Evolutionary conservation across 2,888 invertebrate genomes (phyloP), one percentile per base, ranked within the genome.

Genomic region (Mimachlamys varia): DNA sequence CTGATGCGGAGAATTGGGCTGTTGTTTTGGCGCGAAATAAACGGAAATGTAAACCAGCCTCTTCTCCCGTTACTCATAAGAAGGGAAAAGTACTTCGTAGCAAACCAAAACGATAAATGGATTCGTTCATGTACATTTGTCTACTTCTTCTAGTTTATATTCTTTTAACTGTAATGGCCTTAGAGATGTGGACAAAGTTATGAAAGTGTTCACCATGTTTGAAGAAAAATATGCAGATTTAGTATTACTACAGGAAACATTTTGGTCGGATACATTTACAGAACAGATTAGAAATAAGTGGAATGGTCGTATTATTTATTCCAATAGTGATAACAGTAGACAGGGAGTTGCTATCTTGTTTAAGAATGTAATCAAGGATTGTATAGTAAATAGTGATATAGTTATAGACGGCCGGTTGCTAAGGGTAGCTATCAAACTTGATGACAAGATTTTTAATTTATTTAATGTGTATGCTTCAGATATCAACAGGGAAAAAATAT

Each of bases 211-310:
- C 33, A 10, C 55, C 27, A 0, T 27, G 44, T 22, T 89, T 13
- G 33, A 89, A 15, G 37, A 58, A 15, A 53, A 55, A 13, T 49
- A 27, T 33, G n/a, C 12, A 27, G 33, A 55, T 27, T 58, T 89
- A 4, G 53, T 33, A 22, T 55, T 89, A 15, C 49, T 89, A 58
- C 89, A 89, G 58, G 89, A 89, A 27, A 89, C 89, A 0, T 89
- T 89, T 89, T 89, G 89, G 89, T 13, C n/a, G n/a, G 55, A 55
- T n/a, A 58, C 55, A 58, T 55, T 27, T 89, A 27, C 62, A n/a
- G 38, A 89, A 15, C 53, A 49, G 19, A 27, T 55, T 22, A 62
- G 62, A 62, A 2, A 62, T 89, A 38, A 37, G 38, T 58, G 22
- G 50, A 62, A 58, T 58, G 33, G 89, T 58, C 1, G 27, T 13